Evolutionary conservation across 1,140 invertebrate genomes (phyloP), one percentile per base, ranked within the genome.

Genomic region (Sinonovacula constricta): DNA sequence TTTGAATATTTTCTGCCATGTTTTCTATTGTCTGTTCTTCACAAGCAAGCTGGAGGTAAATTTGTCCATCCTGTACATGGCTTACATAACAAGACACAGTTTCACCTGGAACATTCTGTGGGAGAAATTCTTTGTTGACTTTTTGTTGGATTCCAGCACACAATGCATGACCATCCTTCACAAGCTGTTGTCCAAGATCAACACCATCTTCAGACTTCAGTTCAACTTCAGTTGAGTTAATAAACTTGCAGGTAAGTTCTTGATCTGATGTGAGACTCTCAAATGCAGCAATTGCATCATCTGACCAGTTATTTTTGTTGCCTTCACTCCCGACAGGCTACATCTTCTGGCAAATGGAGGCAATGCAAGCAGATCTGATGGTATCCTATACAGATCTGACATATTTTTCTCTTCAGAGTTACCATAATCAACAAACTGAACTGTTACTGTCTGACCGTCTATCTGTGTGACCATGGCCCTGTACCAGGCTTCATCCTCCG

Each of bases 401-500:
- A 56, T 45, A 26, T 66, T 53, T 1, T 82, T 68, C 18, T 76
- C 70, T 49, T 88, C 88, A 15, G 57, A 68, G 69, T 91, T 92
- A 80, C 93, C 93, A 84, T 92, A 93, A 86, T 93, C 93, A 85
- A 93, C 91, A 86, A 93, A 91, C 62, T 89, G 88, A 67, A 93
- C 89, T 49, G 95, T 91, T 0, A 94, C 94, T 91, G 53, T 75
- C 4, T 85, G 79, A 62, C 94, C 94, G 14, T 92, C 91, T 77
- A 94, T 92, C 81, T 95, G 94, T 0, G 95, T 89, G 18, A 96
- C 94, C 81, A 94, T 92, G 0, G 95, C 95, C 76, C 96, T 91
- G 85, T 96, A 97, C 95, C 95, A 97, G 0, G 90, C 85, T 45
- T 94, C 93, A 87, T 96, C 95, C 4, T 94, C 93, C 0, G 93